phyloP scores from a whole-genome alignment of 2,888 invertebrate species.

The Ditula angustiorana region DNA sequence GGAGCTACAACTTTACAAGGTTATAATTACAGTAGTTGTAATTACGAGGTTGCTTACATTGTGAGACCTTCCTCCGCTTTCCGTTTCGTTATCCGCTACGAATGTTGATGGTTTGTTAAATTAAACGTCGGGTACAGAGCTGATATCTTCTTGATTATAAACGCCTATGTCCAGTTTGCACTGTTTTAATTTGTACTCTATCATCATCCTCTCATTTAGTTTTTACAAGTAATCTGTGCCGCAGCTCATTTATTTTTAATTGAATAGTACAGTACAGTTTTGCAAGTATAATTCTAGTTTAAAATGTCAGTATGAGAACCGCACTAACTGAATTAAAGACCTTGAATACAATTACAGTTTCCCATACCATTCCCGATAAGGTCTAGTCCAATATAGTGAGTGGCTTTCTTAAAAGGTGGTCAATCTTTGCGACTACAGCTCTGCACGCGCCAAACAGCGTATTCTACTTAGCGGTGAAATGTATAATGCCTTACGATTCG shows the following conservation, averaged over 20 bases:
- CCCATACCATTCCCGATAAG: slow-evolving; percentile 57
- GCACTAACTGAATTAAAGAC: slow-evolving; percentile 48
- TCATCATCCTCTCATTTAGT: slow-evolving; percentile 39
- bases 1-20: slow-evolving; percentile 59
- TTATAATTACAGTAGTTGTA: slow-evolving; percentile 81
- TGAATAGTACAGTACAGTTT: neutral
- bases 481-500: slow-evolving; percentile 63
- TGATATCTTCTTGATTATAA: slow-evolving; percentile 71
- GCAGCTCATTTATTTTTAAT: neutral
- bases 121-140: slow-evolving; percentile 74
- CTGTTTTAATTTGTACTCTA: slow-evolving; percentile 59
- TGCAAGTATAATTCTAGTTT: neutral
- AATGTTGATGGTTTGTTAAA: slow-evolving; percentile 80
- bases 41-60: slow-evolving; percentile 78
- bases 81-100: slow-evolving; percentile 68
- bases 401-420: slow-evolving; percentile 71
- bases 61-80: slow-evolving; percentile 69
- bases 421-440: slow-evolving; percentile 64
- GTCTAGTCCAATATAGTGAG: slow-evolving; percentile 54
- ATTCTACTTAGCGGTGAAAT: slow-evolving; percentile 82
- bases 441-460: slow-evolving; percentile 64
- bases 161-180: slow-evolving; percentile 64
- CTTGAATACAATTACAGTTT: slow-evolving; percentile 44
- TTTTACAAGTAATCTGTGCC: slow-evolving; percentile 25
- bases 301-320: slow-evolving; percentile 1